Evolutionary conservation across 92 coral and sea anemone genomes (phyloP), one percentile per base, ranked within the genome.

Genomic region (Zoanthus sociatus): DNA sequence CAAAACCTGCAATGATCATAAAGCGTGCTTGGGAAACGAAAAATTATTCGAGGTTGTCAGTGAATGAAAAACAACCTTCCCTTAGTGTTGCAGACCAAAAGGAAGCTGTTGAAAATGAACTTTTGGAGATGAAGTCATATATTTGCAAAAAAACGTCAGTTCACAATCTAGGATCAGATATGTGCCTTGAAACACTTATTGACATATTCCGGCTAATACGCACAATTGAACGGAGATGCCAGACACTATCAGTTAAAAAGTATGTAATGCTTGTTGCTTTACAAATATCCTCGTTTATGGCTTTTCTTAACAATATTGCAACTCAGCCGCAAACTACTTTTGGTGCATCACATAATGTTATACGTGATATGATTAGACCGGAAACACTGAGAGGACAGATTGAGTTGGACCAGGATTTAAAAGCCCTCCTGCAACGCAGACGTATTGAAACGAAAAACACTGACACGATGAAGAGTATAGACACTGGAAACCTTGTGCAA

Each of bases 71-170:
- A 32, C 9, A 14, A 37, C 0, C 53, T 15, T 15, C 18, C 54
- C 9, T 6, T 15, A 20, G 51, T 7, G 5, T 0, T 42, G 54
- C 0, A 44, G 77, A 73, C 54, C 16, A 42, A 73, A 37, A 47
- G 12, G 13, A 42, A 45, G 6, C 31, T 4, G 44, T 73, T 73
- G 32, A 73, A 45, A 45, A 12, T 32, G 77, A 73, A 73, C 48
- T 73, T 73, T 73, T 20, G 18, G 77, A 73, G 21, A 73, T 73
- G 77, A 73, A 73, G 51, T 26, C 48, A 4, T 73, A 45, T 45
- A 73, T 73, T 9, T 13, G 77, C 20, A 73, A 48, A 46, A 73
- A 16, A 73, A 73, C 77, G 13, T 45, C 8, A 42, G 55, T 73
- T 7, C 11, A n/a, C 21, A 55, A 73, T 16, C 77, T 42, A 18